Conservation (phyloP, 2,113 vertebrate genomes). For the Podilymbus podiceps region DNA sequence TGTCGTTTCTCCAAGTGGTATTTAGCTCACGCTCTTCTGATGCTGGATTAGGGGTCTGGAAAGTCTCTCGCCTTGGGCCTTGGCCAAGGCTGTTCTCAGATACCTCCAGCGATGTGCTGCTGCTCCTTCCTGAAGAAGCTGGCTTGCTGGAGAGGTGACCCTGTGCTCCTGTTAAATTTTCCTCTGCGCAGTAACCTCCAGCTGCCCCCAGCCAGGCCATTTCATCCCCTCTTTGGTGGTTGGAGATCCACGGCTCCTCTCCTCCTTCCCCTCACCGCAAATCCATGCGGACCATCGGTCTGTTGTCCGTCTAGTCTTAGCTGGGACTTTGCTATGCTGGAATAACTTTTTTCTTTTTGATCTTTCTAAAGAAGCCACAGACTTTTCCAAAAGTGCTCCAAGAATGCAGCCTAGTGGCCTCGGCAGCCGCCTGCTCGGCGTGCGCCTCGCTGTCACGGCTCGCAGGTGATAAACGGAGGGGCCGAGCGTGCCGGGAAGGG, state of each 20-base stretch:
- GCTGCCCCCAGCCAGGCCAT: background rate
- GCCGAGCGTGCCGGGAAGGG: background rate
- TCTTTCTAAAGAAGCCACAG: background rate
- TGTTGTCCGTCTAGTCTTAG: background rate
- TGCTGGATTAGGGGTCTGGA: constrained; percentile 50
- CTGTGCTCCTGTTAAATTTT: background rate
- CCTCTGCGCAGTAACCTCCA: background rate
- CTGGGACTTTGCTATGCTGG: background rate
- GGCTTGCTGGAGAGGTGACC: constrained; percentile 2
- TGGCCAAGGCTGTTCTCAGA: constrained; percentile 37
- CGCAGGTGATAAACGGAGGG: background rate
- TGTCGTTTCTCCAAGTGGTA: background rate
- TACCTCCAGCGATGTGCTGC: background rate
- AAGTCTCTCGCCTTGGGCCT: constrained; percentile 19
- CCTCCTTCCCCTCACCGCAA: background rate
- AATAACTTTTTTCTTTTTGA: background rate
- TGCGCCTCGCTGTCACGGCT: background rate
- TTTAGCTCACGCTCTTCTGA: constrained; percentile 39
- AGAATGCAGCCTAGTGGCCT: constrained; percentile 16
- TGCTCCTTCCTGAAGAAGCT: constrained; percentile 2
- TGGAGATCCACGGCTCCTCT: background rate
- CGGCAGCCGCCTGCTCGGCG: background rate
- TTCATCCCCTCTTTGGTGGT: background rate
- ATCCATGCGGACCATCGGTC: rapidly evolving
- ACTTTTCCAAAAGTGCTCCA: background rate